Percentiles rank a stretch among this genome's conserved stretches.
These are phyloP conservation scores for Lethrus apterus DNA, from an alignment of 1,140 invertebrate species.

Conservation along the genomic window DNA sequence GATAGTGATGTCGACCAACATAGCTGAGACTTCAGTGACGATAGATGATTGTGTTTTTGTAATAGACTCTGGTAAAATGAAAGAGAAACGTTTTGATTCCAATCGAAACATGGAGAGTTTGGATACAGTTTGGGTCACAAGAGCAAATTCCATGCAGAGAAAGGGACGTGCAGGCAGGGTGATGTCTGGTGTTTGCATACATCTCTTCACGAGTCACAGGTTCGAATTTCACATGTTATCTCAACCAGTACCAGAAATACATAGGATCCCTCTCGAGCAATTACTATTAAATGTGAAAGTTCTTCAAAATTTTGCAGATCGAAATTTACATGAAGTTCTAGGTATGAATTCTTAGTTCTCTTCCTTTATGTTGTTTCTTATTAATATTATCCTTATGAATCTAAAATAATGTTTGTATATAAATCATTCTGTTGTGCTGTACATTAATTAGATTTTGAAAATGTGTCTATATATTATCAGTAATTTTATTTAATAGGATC, in stretches of 20 bases:
- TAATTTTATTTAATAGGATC: constrained; percentile 40
- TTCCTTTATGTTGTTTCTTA: background rate
- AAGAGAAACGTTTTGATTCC: constrained; percentile 80
- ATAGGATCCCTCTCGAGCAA: constrained; percentile 78
- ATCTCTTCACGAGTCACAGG: constrained; percentile 68
- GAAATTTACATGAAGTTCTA: constrained; percentile 60
- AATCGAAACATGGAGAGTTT: constrained; percentile 79
- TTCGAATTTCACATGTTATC: constrained; percentile 54
- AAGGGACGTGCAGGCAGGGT: constrained; percentile 82
- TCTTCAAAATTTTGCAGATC: constrained; percentile 57
- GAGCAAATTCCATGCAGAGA: constrained; percentile 73
- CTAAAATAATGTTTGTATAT: too few relatives aligned
- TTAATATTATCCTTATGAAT: background rate
- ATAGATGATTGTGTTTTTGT: constrained; percentile 92
- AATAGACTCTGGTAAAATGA: constrained; percentile 83
- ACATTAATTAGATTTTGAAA: too few relatives aligned
- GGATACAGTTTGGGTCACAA: constrained; percentile 71
- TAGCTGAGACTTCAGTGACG: constrained; percentile 90
- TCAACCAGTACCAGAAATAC: constrained; percentile 77
- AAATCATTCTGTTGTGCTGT: too few relatives aligned
- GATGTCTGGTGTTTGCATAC: constrained; percentile 75
- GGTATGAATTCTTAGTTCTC: constrained; percentile 37
- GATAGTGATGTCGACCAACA: constrained; percentile 88
- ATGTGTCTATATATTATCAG: background rate
- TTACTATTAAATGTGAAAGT: constrained; percentile 84